Evolutionary conservation across 2,888 invertebrate species (phyloP), one percentile per base, ranked within the genome.

Genomic region (Ophion costatus): DNA sequence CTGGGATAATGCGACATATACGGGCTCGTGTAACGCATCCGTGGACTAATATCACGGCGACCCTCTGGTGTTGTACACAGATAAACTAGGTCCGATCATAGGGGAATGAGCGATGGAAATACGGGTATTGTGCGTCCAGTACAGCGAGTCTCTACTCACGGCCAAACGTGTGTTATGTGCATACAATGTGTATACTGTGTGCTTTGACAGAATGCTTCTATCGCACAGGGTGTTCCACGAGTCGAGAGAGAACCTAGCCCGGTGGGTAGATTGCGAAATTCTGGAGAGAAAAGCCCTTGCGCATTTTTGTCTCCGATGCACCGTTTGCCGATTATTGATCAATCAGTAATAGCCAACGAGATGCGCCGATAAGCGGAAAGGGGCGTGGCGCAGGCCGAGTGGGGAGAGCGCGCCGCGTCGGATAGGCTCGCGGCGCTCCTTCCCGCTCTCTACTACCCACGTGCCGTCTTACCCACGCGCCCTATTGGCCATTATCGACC

Each of bases 1-100:
- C 14, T 61, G 45, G 42, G 29, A 69, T 69, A 61, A 69, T 78
- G 33, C 45, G 59, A 73, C 45, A 61, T 45, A 22, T 45, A 42
- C 38, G 64, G 70, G 79, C 61, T 77, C 45, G 42, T 69, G 59
- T 57, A 79, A 51, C 57, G 84, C 57, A 63, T 73, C 73, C 61
- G 57, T 84, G 75, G 61, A 22, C 70, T 76, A 67, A 84, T 84
- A 84, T 84, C 80, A 81, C 74, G 81, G 84, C 42, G 77, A 81
- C 83, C 78, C 67, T 82, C 73, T 51, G 29, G 59, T 75, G 79
- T 76, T 73, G 33, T 56, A 51, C 67, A 57, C 59, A 66, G 71
- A 81, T 84, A 84, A 73, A 81, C 69, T 74, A 38, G 63, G 29
- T 56, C 70, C 70, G 67, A 59, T 51, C 76, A 67, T 56, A 61